phyloP scores from a whole-genome alignment of 2,113 vertebrate genomes.

The Otis tarda region DNA sequence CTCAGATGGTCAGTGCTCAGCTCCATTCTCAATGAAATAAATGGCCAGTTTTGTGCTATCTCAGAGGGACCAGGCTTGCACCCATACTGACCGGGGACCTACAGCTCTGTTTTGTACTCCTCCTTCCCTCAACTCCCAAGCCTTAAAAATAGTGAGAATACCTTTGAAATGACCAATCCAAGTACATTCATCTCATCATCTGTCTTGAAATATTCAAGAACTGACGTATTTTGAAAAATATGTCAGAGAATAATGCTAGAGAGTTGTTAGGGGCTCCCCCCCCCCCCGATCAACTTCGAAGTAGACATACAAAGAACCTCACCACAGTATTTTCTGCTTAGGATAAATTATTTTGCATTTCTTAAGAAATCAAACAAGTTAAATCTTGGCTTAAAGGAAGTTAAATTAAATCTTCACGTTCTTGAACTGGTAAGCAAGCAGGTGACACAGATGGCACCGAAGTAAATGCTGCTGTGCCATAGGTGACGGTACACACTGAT shows the following conservation, averaged over 20 bases:
- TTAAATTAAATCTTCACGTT: not conserved
- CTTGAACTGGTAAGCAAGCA: not conserved
- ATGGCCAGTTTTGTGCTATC: not conserved
- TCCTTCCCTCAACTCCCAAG: not conserved
- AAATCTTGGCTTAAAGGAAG: not conserved
- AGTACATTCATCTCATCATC: not conserved
- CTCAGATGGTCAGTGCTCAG: not conserved
- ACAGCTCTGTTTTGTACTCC: not conserved
- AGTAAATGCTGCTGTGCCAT: not conserved
- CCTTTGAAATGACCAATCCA: not conserved
- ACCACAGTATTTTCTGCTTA: not conserved
- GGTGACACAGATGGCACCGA: not conserved
- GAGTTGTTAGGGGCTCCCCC: fast-evolving
- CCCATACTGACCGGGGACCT: not conserved
- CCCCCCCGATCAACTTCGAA: not conserved
- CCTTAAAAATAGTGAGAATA: not conserved
- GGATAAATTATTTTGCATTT: not conserved
- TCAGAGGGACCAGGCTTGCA: not conserved
- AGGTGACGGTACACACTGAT: not conserved
- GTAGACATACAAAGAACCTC: not conserved
- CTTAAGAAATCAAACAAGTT: not conserved
- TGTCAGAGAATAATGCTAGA: not conserved
- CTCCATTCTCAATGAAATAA: not conserved
- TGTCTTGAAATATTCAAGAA: not conserved
- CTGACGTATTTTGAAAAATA: not conserved